Percentiles rank a stretch among this genome's conserved stretches.
These are phyloP conservation scores for Channa maculata DNA, from an alignment of 2,113 vertebrate species.

Conservation along the genomic window DNA sequence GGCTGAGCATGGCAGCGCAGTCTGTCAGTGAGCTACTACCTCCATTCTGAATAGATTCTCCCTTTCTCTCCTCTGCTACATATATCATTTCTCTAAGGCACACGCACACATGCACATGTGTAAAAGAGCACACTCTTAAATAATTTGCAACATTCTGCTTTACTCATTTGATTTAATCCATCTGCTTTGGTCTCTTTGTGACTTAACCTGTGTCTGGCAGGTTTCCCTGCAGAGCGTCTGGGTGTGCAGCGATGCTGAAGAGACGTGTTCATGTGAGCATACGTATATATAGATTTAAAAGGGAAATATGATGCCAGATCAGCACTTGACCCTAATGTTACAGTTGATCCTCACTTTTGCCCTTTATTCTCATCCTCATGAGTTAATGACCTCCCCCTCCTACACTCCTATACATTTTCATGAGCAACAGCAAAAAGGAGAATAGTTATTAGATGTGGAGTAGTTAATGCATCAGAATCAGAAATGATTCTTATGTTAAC, in stretches of 20 bases:
- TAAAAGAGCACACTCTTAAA: conserved; percentile 46
- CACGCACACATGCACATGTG: neutral
- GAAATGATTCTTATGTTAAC: neutral
- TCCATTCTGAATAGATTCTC: conserved; percentile 44
- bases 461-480: conserved; percentile 5
- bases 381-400: neutral
- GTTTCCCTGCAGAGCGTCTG: conserved; percentile 31
- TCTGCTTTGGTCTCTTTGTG: conserved; percentile 54
- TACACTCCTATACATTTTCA: conserved; percentile 36
- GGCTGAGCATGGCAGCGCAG: conserved; percentile 70
- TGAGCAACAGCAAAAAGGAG: neutral
- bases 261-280: conserved; percentile 39
- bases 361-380: conserved; percentile 24
- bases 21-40: conserved; percentile 71
- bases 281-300: conserved; percentile 67
- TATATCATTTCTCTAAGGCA: conserved; percentile 12
- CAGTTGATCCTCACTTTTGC: conserved; percentile 34
- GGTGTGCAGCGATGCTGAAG: conserved; percentile 22
- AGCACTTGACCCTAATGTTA: conserved; percentile 74
- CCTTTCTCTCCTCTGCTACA: conserved; percentile 25
- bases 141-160: conserved; percentile 50
- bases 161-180: conserved; percentile 65
- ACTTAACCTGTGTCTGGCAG: conserved; percentile 43
- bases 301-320: conserved; percentile 66
- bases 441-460: neutral